phyloP scores from a whole-genome alignment of 2,888 invertebrate species.

The Cheilosia grossa region DNA sequence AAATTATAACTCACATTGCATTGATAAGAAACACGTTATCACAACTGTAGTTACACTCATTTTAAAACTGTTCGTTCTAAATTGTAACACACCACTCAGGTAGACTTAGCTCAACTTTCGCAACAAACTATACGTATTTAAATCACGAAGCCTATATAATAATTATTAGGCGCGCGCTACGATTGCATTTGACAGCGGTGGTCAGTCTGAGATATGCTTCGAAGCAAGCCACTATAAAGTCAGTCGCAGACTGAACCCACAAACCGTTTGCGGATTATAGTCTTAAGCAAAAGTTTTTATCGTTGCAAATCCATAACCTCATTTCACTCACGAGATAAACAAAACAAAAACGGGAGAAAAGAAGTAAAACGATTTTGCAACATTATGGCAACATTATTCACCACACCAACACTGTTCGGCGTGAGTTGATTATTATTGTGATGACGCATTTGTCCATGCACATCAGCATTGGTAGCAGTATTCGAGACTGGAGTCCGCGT shows the following conservation, averaged over 20 bases:
- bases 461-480: constrained; percentile 3
- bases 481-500: neutral
- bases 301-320: constrained; percentile 66
- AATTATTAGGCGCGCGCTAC: constrained; percentile 5
- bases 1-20: constrained; percentile 57
- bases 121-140: neutral
- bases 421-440: constrained; percentile 2
- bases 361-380: constrained; percentile 33
- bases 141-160: neutral
- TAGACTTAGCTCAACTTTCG: constrained; percentile 1
- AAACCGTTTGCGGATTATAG: constrained; percentile 50
- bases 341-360: constrained; percentile 23
- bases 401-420: constrained; percentile 23
- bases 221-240: constrained; percentile 56
- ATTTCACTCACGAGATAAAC: constrained; percentile 48
- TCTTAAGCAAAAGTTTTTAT: constrained; percentile 55
- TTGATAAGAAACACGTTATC: constrained; percentile 44
- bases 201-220: constrained; percentile 3
- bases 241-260: constrained; percentile 64
- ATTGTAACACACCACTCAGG: neutral
- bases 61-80: neutral
- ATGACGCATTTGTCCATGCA: constrained; percentile 36
- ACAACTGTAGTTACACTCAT: neutral
- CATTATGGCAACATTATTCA: constrained; percentile 68
- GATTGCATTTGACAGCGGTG: constrained; percentile 19